Percentiles rank a stretch among this genome's conserved stretches.
phyloP scores from a whole-genome alignment of 2,888 invertebrate genomes.

The Cabera pusaria region DNA sequence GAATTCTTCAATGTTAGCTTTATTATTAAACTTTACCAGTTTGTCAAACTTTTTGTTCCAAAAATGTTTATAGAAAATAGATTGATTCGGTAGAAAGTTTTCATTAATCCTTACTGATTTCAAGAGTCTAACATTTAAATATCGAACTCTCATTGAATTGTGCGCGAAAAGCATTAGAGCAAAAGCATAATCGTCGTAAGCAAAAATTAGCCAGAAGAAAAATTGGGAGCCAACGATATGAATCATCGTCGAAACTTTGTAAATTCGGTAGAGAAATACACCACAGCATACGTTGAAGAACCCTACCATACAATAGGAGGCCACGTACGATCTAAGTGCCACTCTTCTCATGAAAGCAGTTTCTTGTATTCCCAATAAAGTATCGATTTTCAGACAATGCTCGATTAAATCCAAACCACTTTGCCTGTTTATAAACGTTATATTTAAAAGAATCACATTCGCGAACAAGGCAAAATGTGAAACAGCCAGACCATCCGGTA shows the following conservation, averaged over 20 bases:
- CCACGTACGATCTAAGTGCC: constrained; percentile 30
- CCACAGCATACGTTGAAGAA: constrained; percentile 34
- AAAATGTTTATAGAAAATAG: constrained; percentile 45
- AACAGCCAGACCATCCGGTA: constrained; percentile 46
- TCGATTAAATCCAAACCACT: constrained; percentile 43
- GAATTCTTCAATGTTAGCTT: constrained; percentile 40
- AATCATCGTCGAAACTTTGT: constrained; percentile 36
- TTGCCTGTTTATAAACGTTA: constrained; percentile 43
- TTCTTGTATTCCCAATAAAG: constrained; percentile 50
- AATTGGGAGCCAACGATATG: constrained; percentile 40
- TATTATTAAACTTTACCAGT: constrained; percentile 45
- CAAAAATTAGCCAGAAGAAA: constrained; percentile 44
- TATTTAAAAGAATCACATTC: constrained; percentile 43
- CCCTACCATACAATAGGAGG: constrained; percentile 26
- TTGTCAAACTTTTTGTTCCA: constrained; percentile 53
- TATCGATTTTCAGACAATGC: constrained; percentile 51
- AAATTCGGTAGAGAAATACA: constrained; percentile 37
- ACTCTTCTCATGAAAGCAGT: constrained; percentile 57
- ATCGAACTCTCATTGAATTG: constrained; percentile 48
- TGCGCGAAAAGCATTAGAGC: constrained; percentile 26
- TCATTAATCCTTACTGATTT: constrained; percentile 49
- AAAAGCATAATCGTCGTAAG: constrained; percentile 48
- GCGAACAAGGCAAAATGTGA: constrained; percentile 40
- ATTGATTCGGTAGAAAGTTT: constrained; percentile 49
- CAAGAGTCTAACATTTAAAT: constrained; percentile 57